Base-by-base conservation (phyloP, 2,113 vertebrate genomes). In the Labeo catla region DNA sequence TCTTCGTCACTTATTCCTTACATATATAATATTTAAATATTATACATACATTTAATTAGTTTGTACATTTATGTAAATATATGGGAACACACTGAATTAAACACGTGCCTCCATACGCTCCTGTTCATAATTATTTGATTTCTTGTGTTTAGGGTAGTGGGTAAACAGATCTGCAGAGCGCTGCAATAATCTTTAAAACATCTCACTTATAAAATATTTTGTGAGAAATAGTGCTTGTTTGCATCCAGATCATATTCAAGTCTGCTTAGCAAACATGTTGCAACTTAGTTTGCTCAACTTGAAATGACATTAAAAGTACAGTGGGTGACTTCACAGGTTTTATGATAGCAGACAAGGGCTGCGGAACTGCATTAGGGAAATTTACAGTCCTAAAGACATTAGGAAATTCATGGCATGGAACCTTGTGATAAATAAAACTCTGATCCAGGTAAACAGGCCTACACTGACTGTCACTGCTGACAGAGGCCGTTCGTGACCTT, bases 331-430 rank as follows among this genome's bases (percentile, higher is more conserved):
- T 91, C 73, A 81, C 84, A 81, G 87, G 85, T 89, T 86, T 90
- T 89, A 84, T 86, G 87, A 84, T 76, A 85, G 89, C 78, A 87
- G 88, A 87, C 86, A 89, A 93, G 91, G 91, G 89, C 89, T 84
- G 80, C 83, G 86, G 91, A 89, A 91, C 87, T 92, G 91, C 92
- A 95, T 94, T 93, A 93, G 91, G 90, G 91, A 95, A 93, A 95
- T 95, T 94, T 95, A 95, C 91, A 91, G 89, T 91, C 92, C 91
- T 90, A 92, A 95, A 92, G 92, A 93, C 93, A 93, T 93, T 91
- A 92, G 92, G 92, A 93, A 94, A 93, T 95, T 93, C 89, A 94
- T 91, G 89, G 90, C 89, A 89, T 92, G 91, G 89, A 94, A 93
- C 92, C 50, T 65, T 76, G 90, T 89, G 79, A 93, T 94, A 94